Base-by-base conservation (phyloP, 2,113 vertebrate species). In the Marcusenius ussheri region DNA sequence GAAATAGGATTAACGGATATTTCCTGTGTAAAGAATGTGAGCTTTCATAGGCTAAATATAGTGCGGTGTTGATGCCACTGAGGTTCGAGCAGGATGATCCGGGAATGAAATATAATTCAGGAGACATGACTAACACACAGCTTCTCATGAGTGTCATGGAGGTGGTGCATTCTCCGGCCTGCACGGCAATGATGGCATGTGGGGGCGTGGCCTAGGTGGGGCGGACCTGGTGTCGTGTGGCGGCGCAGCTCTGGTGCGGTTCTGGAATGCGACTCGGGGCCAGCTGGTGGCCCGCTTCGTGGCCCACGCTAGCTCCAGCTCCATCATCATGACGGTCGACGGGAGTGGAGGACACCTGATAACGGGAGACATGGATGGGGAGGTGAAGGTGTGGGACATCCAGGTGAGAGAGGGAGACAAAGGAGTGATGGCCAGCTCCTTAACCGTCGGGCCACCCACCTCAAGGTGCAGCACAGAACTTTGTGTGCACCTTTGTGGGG, bases 201-300 rank as follows among this genome's bases (percentile, higher is more conserved):
- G 74, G 83, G n/a, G 50, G 42, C 2, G n/a, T 31, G 5, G 17
- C 47, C 15, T 77, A 96, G 96, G 94, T 88, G 95, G 92, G n/a
- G 96, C 94, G 42, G 95, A 93, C 88, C 89, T 94, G 83, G 93
- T 93, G 17, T 95, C 95, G 5, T 93, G 91, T 21, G 96, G 96
- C 84, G 95, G 93, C 88, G 95, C 94, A 42, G 96, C 96, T 47
- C 91, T 92, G 91, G 95, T 97, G 88, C 90, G 95, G 86, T 95
- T 98, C 88, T 96, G 97, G 95, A 93, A 92, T 91, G 91, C 91
- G 0, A 77, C 70, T 45, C 93, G 86, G 80, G 92, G 92, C 90
- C 85, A 88, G 89, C 93, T 96, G 86, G 39, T 95, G 93, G 96
- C 94, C 62, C 95, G 94, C 86, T 94, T 97, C 89, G 93, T 93